Evolutionary conservation across 2,888 invertebrate genomes (phyloP), one percentile per base, ranked within the genome.

Genomic region (Lycaena phlaeas): DNA sequence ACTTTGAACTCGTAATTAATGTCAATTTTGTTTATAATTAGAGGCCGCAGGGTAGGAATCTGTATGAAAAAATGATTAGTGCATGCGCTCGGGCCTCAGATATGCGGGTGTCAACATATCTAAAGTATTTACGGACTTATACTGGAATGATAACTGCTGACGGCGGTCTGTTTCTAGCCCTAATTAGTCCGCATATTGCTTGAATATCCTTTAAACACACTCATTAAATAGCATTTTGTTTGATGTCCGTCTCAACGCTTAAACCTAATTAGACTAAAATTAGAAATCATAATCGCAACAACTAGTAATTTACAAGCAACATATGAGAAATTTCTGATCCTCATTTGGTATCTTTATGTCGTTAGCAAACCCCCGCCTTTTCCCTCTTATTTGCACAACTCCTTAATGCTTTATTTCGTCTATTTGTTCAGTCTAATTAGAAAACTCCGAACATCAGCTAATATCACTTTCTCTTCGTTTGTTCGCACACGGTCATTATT

Each of bases 381-480:
- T 69, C 62, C 63, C 57, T 68, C 67, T 59, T 78, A 71, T 82
- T 82, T 82, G 76, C 69, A 60, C 70, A 73, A 69, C 68, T 79
- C 76, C 76, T 77, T 76, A 79, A 79, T 79, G 79, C 77, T 79
- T 79, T 81, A 81, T 82, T 81, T 78, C 71, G 69, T 70, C 65
- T 79, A 77, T 82, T 68, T 79, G 73, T 68, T 69, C 69, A 70
- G 71, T 75, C 81, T 82, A 82, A 82, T 82, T 82, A 79, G 79
- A 82, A 82, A 82, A 82, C 72, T 81, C 74, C 59, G 64, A 59
- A 68, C 74, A 76, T 77, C 73, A 69, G 68, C 69, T 74, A 66
- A 71, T 74, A 73, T 69, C 64, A 69, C 69, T 69, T 70, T 64
- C 61, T 63, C 64, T 62, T 64, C 60, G 61, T 64, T 67, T 63